Evolutionary conservation across 2,113 vertebrate species (phyloP), one percentile per base, ranked within the genome.

Genomic region (Speoplatyrhinus poulsoni): DNA sequence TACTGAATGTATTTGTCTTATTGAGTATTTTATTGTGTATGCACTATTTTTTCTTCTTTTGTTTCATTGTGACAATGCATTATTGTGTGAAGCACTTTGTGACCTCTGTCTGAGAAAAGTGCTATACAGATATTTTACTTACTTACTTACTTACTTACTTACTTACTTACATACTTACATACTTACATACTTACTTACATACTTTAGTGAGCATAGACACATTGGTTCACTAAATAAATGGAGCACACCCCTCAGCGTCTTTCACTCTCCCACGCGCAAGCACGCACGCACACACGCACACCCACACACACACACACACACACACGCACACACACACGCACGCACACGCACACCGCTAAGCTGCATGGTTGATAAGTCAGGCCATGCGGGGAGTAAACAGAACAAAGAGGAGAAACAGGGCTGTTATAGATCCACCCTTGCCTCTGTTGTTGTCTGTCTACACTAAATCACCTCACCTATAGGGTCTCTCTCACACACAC

Each of bases 361-460:
- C 81, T 82, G 80, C 75, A 79, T 63, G 76, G 68, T 82, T 64
- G 66, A 88, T 90, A 86, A 86, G 74, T 60, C 72, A 63, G 59
- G 60, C 76, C 73, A 68, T 72, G 74, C 73, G 83, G 73, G 76
- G 79, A 61, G 67, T 9, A 56, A 62, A 76, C 87, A 84, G 84
- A 87, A 84, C 85, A 87, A 89, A 84, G 77, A 82, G 85, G 53
- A 80, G 82, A 82, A 79, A 69, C 62, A 57, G 71, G 75, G 72
- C 77, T 26, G 46, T 69, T 80, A 84, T 74, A 74, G 88, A 87
- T 80, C 75, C 64, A 63, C 75, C 63, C 55, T 77, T 62, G 61
- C 60, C 50, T 82, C 80, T 85, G 70, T 84, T 87, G 73, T 74
- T 17, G 4, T 17, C 53, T 55, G 16, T 17, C 4, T 17, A 55